These are phyloP conservation scores for Drosophila tanythrix DNA, from an alignment of 2,888 invertebrate genomes.

Conservation along the genomic window DNA sequence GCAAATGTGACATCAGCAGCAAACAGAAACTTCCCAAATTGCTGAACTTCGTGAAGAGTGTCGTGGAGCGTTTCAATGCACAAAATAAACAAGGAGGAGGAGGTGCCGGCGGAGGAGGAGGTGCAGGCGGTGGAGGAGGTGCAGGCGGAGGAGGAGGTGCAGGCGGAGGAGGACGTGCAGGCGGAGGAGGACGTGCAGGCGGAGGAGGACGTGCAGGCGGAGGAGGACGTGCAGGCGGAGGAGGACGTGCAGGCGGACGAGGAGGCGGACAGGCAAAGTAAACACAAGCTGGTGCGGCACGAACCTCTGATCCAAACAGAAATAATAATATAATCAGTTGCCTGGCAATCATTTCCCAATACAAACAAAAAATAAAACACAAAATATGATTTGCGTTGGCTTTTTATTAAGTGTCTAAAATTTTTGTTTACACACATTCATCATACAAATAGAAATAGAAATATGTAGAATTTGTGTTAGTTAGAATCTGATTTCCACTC, in stretches of 20 bases:
- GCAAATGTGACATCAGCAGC: conserved; percentile 24
- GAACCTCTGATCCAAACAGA: not conserved
- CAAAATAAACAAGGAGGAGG: not conserved
- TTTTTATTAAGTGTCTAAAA: conserved; percentile 42
- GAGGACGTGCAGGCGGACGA: no score
- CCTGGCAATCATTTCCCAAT: conserved; percentile 61
- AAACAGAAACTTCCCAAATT: conserved; percentile 29
- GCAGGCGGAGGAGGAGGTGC: not conserved
- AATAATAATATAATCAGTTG: conserved; percentile 27
- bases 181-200: not conserved
- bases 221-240: not conserved
- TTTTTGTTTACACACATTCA: not conserved
- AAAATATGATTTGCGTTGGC: not conserved
- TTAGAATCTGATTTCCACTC: not conserved
- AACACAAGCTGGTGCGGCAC: not conserved
- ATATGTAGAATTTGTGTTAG: not conserved
- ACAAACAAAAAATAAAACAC: conserved; percentile 42
- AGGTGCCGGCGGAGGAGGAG: not conserved
- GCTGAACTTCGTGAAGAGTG: conserved; percentile 28
- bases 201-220: no score
- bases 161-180: not conserved
- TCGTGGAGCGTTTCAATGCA: conserved; percentile 38
- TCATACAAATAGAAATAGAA: not conserved
- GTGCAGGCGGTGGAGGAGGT: not conserved
- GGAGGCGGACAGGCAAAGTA: not conserved